phyloP scores from a whole-genome alignment of 2,113 vertebrate species.

The Dermatemys mawii region DNA sequence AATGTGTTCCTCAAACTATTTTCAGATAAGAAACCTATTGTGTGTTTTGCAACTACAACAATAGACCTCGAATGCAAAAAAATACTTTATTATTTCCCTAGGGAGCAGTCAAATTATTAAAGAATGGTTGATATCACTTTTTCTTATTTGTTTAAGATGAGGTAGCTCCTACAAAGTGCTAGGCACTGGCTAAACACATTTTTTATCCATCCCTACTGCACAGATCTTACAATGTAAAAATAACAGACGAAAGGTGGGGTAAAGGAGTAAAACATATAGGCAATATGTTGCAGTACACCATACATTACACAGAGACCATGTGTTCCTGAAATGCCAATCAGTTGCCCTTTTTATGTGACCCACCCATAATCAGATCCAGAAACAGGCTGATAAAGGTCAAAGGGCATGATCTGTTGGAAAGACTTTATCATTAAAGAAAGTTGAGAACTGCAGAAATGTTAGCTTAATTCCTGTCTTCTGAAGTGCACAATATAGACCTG shows the following conservation, averaged over 20 bases:
- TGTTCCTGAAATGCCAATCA: slow-evolving; percentile 58
- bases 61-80: slow-evolving; percentile 16
- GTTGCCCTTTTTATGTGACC: slow-evolving; percentile 33
- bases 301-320: slow-evolving; percentile 65
- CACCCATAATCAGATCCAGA: slow-evolving; percentile 50
- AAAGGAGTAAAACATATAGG: slow-evolving; percentile 38
- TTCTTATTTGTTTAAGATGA: background rate
- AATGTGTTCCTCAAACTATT: background rate
- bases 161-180: background rate
- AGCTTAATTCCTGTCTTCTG: background rate
- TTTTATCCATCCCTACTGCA: background rate
- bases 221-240: slow-evolving; percentile 55
- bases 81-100: background rate
- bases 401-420: background rate
- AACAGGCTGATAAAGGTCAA: slow-evolving; percentile 27
- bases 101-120: background rate
- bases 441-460: slow-evolving; percentile 27
- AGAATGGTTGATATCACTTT: slow-evolving; percentile 2
- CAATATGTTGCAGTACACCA: background rate
- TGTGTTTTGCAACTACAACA: background rate
- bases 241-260: slow-evolving; percentile 39
- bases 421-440: slow-evolving; percentile 28
- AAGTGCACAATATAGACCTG: background rate
- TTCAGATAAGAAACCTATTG: background rate
- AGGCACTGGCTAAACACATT: background rate